These are phyloP conservation scores for Dreissena polymorpha DNA, from an alignment of 1,140 invertebrate species.

Conservation along the genomic window DNA sequence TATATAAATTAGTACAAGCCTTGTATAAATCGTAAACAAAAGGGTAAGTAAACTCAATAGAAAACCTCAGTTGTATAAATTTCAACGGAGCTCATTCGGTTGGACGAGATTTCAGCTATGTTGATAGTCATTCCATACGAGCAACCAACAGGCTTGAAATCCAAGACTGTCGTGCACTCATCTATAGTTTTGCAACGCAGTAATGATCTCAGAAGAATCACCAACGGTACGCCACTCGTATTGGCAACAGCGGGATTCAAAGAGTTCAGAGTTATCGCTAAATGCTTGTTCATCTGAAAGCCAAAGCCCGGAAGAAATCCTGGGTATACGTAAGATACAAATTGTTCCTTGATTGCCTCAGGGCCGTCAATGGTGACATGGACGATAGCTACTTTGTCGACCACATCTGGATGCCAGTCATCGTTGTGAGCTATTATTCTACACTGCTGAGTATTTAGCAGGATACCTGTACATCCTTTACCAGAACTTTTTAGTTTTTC, in stretches of 20 bases:
- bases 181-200: constrained; percentile 29
- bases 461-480: constrained; percentile 37
- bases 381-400: not conserved
- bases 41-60: too few species aligned
- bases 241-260: constrained; percentile 6
- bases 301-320: constrained; percentile 26
- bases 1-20: too few species aligned
- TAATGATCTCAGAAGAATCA: constrained; percentile 18
- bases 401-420: constrained; percentile 31
- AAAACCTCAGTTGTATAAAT: constrained; percentile 6
- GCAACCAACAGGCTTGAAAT: constrained; percentile 26
- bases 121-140: constrained; percentile 41
- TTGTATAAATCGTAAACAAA: too few species aligned
- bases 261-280: constrained; percentile 21
- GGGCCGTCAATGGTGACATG: not conserved
- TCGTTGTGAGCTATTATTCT: constrained; percentile 41
- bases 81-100: constrained; percentile 37
- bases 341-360: constrained; percentile 7
- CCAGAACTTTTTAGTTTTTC: not conserved
- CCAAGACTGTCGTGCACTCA: constrained; percentile 26
- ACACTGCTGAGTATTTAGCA: constrained; percentile 18
- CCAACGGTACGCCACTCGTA: not conserved
- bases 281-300: constrained; percentile 22
- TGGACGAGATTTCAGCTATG: not conserved
- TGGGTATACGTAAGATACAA: constrained; percentile 19